These are phyloP conservation scores for Leptopilina syphax DNA, from an alignment of 2,888 invertebrate species.

Conservation along the genomic window DNA sequence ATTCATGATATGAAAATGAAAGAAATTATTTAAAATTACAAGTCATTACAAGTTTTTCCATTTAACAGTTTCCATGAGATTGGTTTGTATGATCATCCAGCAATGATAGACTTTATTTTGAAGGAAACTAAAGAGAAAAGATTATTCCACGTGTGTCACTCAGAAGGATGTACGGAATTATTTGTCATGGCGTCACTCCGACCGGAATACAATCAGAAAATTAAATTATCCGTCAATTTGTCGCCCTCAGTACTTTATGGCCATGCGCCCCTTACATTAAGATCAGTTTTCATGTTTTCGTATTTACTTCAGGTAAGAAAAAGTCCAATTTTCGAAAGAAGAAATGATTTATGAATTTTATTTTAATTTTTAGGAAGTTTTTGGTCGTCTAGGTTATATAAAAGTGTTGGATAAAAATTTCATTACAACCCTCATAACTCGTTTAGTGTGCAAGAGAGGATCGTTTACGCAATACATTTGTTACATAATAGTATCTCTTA, in stretches of 20 bases:
- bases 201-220: conserved; percentile 83
- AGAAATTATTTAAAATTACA: not conserved
- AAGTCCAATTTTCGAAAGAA: too few species aligned
- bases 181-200: conserved; percentile 84
- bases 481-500: not conserved
- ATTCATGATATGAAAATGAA: not conserved
- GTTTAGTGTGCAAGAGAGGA: not conserved
- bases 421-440: not conserved
- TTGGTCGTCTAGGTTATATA: not conserved
- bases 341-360: too few species aligned
- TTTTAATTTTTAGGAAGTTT: not conserved
- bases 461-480: not conserved
- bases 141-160: conserved; percentile 89
- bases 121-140: conserved; percentile 77
- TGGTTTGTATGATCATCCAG: conserved; percentile 89
- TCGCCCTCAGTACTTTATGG: not conserved
- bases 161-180: conserved; percentile 90
- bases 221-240: conserved; percentile 65
- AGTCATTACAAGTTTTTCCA: not conserved
- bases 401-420: not conserved
- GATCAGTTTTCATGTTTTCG: not conserved
- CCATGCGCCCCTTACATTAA: not conserved
- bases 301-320: not conserved
- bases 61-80: conserved; percentile 89
- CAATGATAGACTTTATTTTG: conserved; percentile 85